Base-by-base conservation (phyloP, 2,797 vertebrate species). In the Dryobates pubescens region DNA sequence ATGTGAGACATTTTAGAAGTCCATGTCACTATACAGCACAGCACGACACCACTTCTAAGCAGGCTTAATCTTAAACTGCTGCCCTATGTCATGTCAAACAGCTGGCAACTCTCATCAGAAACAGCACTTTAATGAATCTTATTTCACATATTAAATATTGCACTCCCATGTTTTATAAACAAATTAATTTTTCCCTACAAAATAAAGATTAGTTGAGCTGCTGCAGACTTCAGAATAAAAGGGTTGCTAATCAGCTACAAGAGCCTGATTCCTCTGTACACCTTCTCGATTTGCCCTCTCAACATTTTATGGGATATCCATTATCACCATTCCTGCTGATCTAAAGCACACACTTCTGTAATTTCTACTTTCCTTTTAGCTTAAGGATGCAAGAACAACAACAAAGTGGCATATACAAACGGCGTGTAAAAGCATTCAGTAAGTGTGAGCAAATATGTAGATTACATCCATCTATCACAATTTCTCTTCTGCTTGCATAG, bases 151-250 rank as follows among this genome's bases (percentile, higher is more conserved):
- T 82, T 94, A 59, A 85, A 91, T 69, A 94, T 32, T 72, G 65
- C 69, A 86, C 76, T 95, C 86, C 76, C 67, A 34, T 88, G 88
- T 94, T 96, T 94, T 93, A 96, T 90, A 93, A 96, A 96, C 89
- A 94, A 94, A 95, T 96, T 91, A 87, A 83, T 26, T 84, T 88
- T 81, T 81, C 88, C 80, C 92, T 86, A 87, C 80, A 89, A 93
- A 90, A 86, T 70, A 90, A 70, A 92, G 83, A 88, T 71, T 43
- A 72, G 69, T 57, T 89, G 85, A 93, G 91, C 82, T 17, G 4
- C 43, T 82, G 76, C 73, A 90, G 71, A 30, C 79, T 88, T 84
- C 64, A 75, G 68, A 94, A 88, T 69, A 90, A 94, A 93, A 3
- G 12, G 24, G 38, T 71, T 62, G 38, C 75, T 90, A 90, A 91